These are phyloP conservation scores for Loriculus beryllinus DNA, from an alignment of 2,797 vertebrate species.

Conservation along the genomic window DNA sequence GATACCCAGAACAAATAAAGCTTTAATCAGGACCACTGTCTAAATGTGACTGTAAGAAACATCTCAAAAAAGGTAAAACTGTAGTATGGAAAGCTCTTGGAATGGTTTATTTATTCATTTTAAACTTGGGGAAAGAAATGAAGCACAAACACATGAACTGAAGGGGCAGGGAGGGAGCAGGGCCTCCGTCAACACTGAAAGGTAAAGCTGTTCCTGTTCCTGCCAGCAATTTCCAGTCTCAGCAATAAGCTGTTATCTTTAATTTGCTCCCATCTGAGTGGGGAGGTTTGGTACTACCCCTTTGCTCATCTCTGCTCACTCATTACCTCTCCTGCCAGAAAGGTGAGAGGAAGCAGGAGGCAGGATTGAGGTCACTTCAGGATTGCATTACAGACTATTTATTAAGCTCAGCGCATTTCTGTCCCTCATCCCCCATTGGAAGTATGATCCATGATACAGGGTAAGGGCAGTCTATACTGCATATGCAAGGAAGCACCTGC, in stretches of 20 bases:
- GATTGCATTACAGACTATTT: neutral
- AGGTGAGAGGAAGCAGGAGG: constrained; percentile 32
- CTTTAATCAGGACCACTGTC: neutral
- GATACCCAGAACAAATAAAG: neutral
- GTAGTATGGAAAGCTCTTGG: neutral
- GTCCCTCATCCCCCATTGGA: neutral
- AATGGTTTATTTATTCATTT: neutral
- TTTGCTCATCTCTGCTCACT: neutral
- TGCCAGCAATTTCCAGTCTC: neutral
- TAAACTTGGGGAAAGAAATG: neutral
- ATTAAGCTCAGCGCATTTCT: neutral
- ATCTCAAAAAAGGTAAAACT: neutral
- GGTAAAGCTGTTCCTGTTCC: neutral
- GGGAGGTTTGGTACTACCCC: neutral
- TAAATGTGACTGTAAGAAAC: neutral
- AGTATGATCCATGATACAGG: neutral
- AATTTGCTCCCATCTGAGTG: neutral
- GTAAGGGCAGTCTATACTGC: neutral
- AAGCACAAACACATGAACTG: neutral
- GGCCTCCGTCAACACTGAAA: neutral
- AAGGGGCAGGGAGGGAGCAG: neutral
- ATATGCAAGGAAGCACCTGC: accelerated
- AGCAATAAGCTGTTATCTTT: neutral
- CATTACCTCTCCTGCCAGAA: neutral
- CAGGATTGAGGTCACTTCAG: neutral